A percentile compares a stretch with the other conserved stretches of the same genome.
Evolutionary conservation across 2,113 vertebrate species (phyloP).

Genomic region (Planiliza haematocheilus): DNA sequence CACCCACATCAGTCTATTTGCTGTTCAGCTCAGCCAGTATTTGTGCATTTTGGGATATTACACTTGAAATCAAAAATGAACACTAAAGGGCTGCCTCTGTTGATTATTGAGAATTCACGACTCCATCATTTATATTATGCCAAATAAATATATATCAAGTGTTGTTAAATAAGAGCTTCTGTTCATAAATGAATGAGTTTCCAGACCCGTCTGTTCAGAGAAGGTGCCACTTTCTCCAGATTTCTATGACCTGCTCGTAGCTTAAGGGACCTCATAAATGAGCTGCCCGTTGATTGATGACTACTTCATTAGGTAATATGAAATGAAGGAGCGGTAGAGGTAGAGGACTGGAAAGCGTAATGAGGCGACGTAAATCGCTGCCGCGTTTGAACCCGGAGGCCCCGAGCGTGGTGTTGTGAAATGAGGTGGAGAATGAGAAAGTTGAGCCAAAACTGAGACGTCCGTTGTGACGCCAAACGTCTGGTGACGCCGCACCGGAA

Average conservation of each 20-base stretch:
- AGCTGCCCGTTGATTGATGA: constrained; percentile 44
- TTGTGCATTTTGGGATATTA: too few species aligned
- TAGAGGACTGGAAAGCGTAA: constrained; percentile 21
- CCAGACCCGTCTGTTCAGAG: constrained; percentile 20
- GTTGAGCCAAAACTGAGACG: constrained; percentile 46
- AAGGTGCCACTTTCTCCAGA: constrained; percentile 5
- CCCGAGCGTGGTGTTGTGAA: constrained; percentile 33
- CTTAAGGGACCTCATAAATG: constrained; percentile 24
- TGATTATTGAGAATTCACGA: too few species aligned
- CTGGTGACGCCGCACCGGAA: constrained; percentile 6
- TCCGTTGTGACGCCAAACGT: constrained; percentile 32
- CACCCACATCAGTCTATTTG: too few species aligned
- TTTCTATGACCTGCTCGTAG: constrained; percentile 33
- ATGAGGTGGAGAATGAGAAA: constrained; percentile 51
- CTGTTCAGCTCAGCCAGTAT: too few species aligned
- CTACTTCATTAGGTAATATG: constrained; percentile 48
- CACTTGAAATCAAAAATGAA: too few species aligned
- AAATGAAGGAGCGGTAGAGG: constrained; percentile 37
- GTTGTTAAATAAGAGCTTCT: constrained; percentile 5
- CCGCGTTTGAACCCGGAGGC: constrained; percentile 37
- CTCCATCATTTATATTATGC: constrained; percentile 4
- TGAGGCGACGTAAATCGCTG: constrained; percentile 25
- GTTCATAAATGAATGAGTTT: constrained; percentile 24
- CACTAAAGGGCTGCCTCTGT: too few species aligned
- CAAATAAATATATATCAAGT: not conserved